phyloP scores from a whole-genome alignment of 2,113 vertebrate genomes.

The Hemicordylus capensis region DNA sequence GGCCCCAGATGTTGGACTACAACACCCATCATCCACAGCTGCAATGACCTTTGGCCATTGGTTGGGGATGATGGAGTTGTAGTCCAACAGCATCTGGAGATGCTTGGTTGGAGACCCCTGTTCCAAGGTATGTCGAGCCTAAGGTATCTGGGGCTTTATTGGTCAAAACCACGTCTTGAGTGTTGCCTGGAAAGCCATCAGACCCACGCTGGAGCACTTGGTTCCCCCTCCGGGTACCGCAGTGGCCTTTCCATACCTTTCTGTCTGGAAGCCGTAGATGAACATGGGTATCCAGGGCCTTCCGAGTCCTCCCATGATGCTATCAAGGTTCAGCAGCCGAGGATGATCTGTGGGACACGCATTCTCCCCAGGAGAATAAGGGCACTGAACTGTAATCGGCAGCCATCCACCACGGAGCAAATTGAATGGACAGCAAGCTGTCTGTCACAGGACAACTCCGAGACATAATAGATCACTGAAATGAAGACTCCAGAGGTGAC shows the following conservation, averaged over 20 bases:
- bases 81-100: no score
- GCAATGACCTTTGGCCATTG: no score
- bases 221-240: accelerated
- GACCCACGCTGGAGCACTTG: background rate
- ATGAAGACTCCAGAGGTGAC: background rate
- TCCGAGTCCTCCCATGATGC: background rate
- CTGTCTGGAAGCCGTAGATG: background rate
- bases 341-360: accelerated
- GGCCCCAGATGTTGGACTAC: no score
- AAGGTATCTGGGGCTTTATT: background rate
- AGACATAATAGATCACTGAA: accelerated
- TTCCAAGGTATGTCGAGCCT: background rate
- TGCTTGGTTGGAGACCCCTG: no score
- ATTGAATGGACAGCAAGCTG: accelerated
- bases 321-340: accelerated
- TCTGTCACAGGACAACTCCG: background rate
- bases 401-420: accelerated
- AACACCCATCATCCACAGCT: no score
- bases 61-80: no score
- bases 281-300: background rate
- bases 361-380: accelerated
- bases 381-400: accelerated
- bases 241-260: background rate
- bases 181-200: background rate
- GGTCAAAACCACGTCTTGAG: background rate